Evolutionary conservation across 2,113 vertebrate genomes (phyloP).

Genomic region (Maccullochella peelii): DNA sequence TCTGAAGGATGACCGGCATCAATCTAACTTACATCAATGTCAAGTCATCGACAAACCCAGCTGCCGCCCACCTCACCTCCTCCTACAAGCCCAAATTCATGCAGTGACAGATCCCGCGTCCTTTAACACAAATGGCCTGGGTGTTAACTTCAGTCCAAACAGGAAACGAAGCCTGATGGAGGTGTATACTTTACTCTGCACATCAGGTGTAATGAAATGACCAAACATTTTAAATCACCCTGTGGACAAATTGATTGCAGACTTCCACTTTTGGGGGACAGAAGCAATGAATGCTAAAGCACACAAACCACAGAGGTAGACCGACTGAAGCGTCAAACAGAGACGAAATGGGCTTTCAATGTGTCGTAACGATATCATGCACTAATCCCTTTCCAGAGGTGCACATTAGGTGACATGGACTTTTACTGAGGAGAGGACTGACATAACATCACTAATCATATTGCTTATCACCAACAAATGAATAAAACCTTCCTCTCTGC

Average conservation of each 20-base stretch:
- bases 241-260: conserved; percentile 24
- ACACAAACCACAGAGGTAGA: not conserved
- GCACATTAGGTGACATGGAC: not conserved
- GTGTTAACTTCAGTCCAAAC: not conserved
- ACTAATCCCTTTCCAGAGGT: conserved; percentile 17
- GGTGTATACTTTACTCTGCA: not conserved
- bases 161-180: conserved; percentile 17
- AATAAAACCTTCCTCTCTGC: not conserved
- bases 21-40: conserved; percentile 53
- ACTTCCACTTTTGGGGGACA: not conserved
- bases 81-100: conserved; percentile 3
- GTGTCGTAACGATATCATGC: conserved; percentile 8
- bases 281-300: conserved; percentile 6
- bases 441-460: conserved; percentile 20
- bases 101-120: conserved; percentile 33
- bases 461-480: not conserved
- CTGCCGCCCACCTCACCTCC: conserved; percentile 12
- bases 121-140: conserved; percentile 13
- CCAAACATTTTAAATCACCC: conserved; percentile 26
- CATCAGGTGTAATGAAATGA: conserved; percentile 6
- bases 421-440: not conserved
- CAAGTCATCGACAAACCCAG: conserved; percentile 32
- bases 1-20: conserved; percentile 47
- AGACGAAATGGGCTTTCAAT: not conserved
- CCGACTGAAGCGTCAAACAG: not conserved